Conservation (phyloP, 64 coral and sea anemone species). For the Stichodactyla mertensii region DNA sequence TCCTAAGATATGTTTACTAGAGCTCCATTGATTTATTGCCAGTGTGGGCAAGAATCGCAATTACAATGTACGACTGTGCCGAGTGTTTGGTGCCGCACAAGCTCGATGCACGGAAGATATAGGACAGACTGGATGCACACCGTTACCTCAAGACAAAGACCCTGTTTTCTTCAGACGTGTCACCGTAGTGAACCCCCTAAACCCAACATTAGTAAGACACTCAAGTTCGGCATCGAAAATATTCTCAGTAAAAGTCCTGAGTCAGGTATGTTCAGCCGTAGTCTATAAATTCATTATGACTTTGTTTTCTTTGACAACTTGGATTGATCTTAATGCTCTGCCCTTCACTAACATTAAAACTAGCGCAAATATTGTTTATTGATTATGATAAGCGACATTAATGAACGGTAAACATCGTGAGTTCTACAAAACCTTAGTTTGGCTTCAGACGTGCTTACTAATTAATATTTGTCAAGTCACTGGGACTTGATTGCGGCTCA, state of each 20-base stretch:
- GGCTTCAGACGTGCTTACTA: neutral
- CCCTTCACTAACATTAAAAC: neutral
- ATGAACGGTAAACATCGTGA: neutral
- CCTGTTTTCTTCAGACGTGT: neutral
- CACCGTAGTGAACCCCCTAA: neutral
- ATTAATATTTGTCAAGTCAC: neutral
- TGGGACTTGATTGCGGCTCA: neutral
- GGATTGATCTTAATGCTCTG: neutral
- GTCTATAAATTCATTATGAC: neutral
- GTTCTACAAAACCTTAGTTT: neutral
- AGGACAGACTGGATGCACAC: neutral
- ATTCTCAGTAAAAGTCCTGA: neutral
- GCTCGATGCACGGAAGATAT: neutral
- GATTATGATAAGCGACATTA: neutral
- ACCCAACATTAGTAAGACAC: conserved; percentile 19
- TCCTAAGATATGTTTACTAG: neutral
- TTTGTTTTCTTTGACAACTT: neutral
- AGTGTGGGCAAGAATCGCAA: neutral
- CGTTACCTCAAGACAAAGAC: neutral
- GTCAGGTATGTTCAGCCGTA: neutral
- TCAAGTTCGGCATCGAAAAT: conserved; percentile 29
- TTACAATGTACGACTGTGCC: neutral
- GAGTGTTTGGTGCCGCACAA: neutral
- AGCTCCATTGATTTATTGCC: neutral
- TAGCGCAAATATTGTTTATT: neutral